Evolutionary conservation across 2,888 invertebrate genomes (phyloP), one percentile per base, ranked within the genome.

Genomic region (Perizoma flavofasciatum): DNA sequence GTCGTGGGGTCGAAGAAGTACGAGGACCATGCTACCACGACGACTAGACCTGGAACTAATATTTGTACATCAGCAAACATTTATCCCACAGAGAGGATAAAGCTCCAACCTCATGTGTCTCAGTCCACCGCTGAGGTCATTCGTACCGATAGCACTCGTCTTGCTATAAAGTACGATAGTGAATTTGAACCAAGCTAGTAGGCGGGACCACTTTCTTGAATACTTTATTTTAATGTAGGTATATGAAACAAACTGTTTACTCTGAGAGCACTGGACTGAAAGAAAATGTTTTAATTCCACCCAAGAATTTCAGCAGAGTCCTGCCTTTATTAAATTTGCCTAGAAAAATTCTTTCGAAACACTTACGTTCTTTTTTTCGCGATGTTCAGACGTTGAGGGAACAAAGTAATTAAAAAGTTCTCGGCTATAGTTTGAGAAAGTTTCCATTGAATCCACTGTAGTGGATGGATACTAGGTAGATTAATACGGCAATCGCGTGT

Each of bases 351-450:
- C 71, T 66, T 71, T 61, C 64, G 66, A 61, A 70, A 71, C 68
- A 66, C 67, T 72, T 76, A 71, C 69, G 66, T 62, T 62, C 59
- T 70, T 71, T 73, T 74, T 77, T 72, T 72, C 63, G 63, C 71
- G 58, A 69, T 69, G 69, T 66, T 68, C 75, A 80, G 76, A 77
- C 79, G 72, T 71, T 72, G 69, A 67, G 73, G 77, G 78, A 78
- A 78, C 77, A 77, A 81, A 81, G 81, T 82, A 83, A 83, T 83
- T 83, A 83, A 83, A 81, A 82, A 82, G 76, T 82, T 81, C 72
- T 61, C 67, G 70, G 74, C 63, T 71, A 68, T 74, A 75, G 81
- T 77, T 75, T 73, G 72, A 75, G 68, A 72, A 74, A 72, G 72
- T 74, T 78, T 72, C 66, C 70, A 73, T 68, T 60, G 58, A 65